Evolutionary conservation across 2,888 invertebrate genomes (phyloP), one percentile per base, ranked within the genome.

Genomic region (Yponomeuta evonymella): DNA sequence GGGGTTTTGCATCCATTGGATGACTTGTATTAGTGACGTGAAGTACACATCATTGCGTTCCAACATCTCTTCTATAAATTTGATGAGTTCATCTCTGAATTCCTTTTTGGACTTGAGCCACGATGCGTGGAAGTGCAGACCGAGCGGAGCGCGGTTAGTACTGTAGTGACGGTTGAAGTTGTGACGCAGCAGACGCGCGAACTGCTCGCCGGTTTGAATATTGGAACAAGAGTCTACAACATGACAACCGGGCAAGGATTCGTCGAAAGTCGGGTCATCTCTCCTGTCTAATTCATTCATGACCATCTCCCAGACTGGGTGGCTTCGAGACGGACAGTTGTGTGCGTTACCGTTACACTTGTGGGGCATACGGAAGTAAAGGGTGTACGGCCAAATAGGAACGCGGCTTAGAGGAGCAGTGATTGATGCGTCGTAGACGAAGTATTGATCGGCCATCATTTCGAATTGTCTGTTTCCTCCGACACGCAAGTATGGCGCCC

Each of bases 1-100:
- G 71, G 98, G 98, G 79, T 96, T 97, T 89, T 98, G 98, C 97
- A 98, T 98, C 98, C 98, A 98, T 88, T 98, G 97, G 81, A 98
- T 97, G 48, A 98, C 98, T 94, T 96, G 94, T 78, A 97, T 94
- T 93, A 97, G 96, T 73, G 97, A 98, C 74, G 97, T 97, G 87
- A 98, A 98, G 93, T 98, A 98, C 48, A 98, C 98, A 82, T 98
- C 98, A 82, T 96, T 97, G 81, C 96, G 95, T 77, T 94, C 95
- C 78, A 97, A 90, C 96, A 97, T 97, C 87, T 98, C 98, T 91
- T 98, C 97, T 78, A 98, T 97, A 89, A 98, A 98, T 86, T 97
- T 97, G 85, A 96, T 95, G 71, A 98, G 93, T 85, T 97, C 97
- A 74, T 98, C 97, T 87, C 95, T 96, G 92, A 96, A 98, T 89